Evolutionary conservation across 2,888 invertebrate species (phyloP), one percentile per base, ranked within the genome.

Genomic region (Dicranocentrus wangi): DNA sequence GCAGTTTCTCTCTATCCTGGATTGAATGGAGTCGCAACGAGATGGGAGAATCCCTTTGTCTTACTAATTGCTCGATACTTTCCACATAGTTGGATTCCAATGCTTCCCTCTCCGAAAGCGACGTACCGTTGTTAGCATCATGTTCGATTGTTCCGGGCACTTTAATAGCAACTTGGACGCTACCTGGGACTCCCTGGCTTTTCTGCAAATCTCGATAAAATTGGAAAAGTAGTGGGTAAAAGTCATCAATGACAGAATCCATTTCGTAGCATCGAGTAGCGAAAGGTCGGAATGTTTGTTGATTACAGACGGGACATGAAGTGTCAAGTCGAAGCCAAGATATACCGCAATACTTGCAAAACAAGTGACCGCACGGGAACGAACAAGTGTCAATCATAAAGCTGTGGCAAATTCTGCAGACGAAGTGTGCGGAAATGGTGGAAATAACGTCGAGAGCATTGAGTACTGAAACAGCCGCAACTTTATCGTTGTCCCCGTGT

Each of bases 351-450:
- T 25, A 71, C 60, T 71, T 71, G 71, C 71, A 71, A 25, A 71
- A 71, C 71, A 58, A 43, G 60, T 69, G 69, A 7, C 69, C 69
- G 23, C 69, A 69, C 5, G 69, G 60, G 42, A 71, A 71, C 5
- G 71, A 55, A 43, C 71, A 71, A 60, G 60, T 71, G 60, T 71
- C 60, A 71, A 71, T 71, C 71, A 71, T 58, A 43, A 71, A 71
- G 17, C 17, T 8, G 27, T 71, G 58, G 23, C 71, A 71, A n/a
- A 71, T 32, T 23, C 23, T 58, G 28, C 71, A 71, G 32, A 60
- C 43, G 42, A 71, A 71, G 27, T 25, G 25, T 23, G 60, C 58
- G 21, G 71, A 60, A 15, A 71, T 42, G 1, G 42, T 71, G 23
- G 42, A 10, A 42, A 71, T 55, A 8, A 71, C 17, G 7, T 71